These are phyloP conservation scores for Hedya salicella DNA, from an alignment of 2,888 invertebrate species.

Conservation along the genomic window DNA sequence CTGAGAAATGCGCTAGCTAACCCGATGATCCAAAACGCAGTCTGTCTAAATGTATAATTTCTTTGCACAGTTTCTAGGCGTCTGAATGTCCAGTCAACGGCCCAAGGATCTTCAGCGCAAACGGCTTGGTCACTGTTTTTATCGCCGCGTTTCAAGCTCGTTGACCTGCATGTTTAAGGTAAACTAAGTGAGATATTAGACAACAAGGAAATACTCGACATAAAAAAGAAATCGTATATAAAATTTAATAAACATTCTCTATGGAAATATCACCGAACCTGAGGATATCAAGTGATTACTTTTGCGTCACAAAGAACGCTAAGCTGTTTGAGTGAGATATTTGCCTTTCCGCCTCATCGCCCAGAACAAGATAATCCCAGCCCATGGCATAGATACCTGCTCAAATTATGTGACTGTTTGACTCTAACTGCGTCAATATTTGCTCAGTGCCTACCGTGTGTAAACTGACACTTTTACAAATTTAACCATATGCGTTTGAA, in stretches of 20 bases:
- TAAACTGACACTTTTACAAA: slow-evolving; percentile 56
- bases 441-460: slow-evolving; percentile 62
- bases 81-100: no score
- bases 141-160: no score
- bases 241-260: neutral
- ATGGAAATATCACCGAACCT: neutral
- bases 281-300: slow-evolving; percentile 16
- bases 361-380: slow-evolving; percentile 67
- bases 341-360: slow-evolving; percentile 57
- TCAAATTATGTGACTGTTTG: slow-evolving; percentile 68
- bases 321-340: slow-evolving; percentile 43
- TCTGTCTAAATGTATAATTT: no score
- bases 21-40: no score
- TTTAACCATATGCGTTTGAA: slow-evolving; percentile 48
- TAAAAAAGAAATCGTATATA: no score
- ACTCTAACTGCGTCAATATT: slow-evolving; percentile 71
- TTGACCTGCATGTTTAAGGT: no score
- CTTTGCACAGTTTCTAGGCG: no score
- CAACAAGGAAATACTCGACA: no score
- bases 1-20: no score
- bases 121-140: no score
- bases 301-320: slow-evolving; percentile 17
- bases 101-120: no score
- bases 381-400: slow-evolving; percentile 55
- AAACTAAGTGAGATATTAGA: no score